Base-by-base conservation (phyloP, 2,113 vertebrate species). In the Tragelaphus imberbis region DNA sequence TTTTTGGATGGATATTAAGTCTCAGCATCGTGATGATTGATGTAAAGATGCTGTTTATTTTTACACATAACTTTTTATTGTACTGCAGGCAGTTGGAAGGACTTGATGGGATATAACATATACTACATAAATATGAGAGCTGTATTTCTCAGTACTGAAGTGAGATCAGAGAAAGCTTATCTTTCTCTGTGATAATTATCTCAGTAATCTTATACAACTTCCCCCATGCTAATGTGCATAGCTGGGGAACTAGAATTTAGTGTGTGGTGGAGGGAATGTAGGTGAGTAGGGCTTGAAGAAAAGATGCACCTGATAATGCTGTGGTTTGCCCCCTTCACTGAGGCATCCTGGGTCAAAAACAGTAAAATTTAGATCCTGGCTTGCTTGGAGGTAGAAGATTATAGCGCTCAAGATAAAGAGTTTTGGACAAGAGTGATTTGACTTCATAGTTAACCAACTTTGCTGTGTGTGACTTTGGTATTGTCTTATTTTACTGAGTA, bases 21-120 rank as follows among this genome's bases (percentile, higher is more conserved):
- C 94, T 61, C 65, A 30, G 2, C 2, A 1, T 85, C 61, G 25
- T 82, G 30, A 25, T 55, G 49, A 30, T 2, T 90, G 49, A 17
- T 47, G 91, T 84, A 85, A 96, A 97, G 93, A 96, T 96, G 71
- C 56, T 85, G 63, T 95, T 97, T 97, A 96, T 4, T 97, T 98
- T 97, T 96, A 58, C 59, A 94, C 68, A 91, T 82, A 82, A 51
- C 59, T 88, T 25, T 51, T 65, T n/a, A 25, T 51, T 80, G 23
- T 27, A n/a, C 47, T 59, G 4, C 40, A 44, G 59, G 47, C 65
- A 86, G 4, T 87, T 40, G 36, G 59, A 91, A 91, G 17, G 59
- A 86, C 94, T 96, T 84, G 53, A 88, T 77, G 71, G 71, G 40
- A 97, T 97, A 77, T 82, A 94, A 44, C 49, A 58, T 19, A 53